phyloP scores from a whole-genome alignment of 2,888 invertebrate genomes.

The Yponomeuta plumbellus region DNA sequence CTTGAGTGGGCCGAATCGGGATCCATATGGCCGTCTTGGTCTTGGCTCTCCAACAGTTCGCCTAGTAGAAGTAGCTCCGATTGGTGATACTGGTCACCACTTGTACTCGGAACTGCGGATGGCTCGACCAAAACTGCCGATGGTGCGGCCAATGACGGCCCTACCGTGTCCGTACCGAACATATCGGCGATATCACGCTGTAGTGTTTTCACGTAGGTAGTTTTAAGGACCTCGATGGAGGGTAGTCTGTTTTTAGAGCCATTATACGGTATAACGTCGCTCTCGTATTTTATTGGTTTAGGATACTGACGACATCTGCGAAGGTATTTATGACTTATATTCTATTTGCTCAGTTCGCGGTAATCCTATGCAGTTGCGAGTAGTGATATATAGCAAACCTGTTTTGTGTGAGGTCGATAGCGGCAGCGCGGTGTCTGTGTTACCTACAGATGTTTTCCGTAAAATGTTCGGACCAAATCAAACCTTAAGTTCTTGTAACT shows the following conservation, averaged over 20 bases:
- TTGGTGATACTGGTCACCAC: no score
- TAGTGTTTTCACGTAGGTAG: neutral
- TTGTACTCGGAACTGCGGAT: no score
- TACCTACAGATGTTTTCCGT: slow-evolving; percentile 13
- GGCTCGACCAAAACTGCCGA: no score
- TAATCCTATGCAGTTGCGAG: slow-evolving; percentile 20
- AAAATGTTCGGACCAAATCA: slow-evolving; percentile 11
- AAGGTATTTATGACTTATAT: slow-evolving; percentile 21
- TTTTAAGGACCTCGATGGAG: neutral
- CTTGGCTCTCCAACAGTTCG: no score
- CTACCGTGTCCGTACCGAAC: no score
- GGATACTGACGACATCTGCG: slow-evolving; percentile 15
- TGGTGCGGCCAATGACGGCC: no score
- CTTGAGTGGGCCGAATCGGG: no score
- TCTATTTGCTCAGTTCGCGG: slow-evolving; percentile 18
- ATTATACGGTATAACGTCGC: neutral
- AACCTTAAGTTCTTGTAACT: slow-evolving; percentile 9
- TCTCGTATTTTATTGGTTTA: slow-evolving; percentile 5
- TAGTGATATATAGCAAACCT: slow-evolving; percentile 12
- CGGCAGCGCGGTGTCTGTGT: slow-evolving; percentile 22
- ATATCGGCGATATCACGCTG: no score
- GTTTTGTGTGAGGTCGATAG: slow-evolving; percentile 21
- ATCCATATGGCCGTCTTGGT: no score
- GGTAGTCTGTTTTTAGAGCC: neutral
- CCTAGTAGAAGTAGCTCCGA: no score